phyloP scores from a whole-genome alignment of 2,888 invertebrate genomes.

The Meta bourneti region DNA sequence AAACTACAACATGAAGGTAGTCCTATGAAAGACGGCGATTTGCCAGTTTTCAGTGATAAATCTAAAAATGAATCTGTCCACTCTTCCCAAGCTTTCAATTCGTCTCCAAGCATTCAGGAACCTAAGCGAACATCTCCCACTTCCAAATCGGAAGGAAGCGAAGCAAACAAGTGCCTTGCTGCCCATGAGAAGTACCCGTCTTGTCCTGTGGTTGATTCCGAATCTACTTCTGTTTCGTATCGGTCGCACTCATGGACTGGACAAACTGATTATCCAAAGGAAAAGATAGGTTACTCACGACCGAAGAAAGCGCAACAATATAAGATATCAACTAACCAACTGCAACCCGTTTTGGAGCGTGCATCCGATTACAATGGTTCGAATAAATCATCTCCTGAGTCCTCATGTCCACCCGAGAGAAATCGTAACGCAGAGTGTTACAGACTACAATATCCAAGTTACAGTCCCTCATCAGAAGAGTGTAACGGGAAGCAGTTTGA shows the following conservation, averaged over 20 bases:
- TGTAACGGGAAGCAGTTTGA: constrained; percentile 60
- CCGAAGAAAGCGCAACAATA: constrained; percentile 83
- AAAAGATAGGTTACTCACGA: constrained; percentile 84
- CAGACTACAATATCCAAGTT: constrained; percentile 23
- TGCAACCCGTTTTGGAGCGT: constrained; percentile 87
- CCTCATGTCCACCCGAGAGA: constrained; percentile 11
- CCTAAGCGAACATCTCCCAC: not conserved
- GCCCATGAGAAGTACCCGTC: constrained; percentile 89
- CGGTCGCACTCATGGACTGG: constrained; percentile 88
- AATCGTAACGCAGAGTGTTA: constrained; percentile 22
- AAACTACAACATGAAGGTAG: constrained; percentile 46
- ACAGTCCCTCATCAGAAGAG: constrained; percentile 10
- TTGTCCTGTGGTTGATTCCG: constrained; percentile 86
- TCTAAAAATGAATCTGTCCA: constrained; percentile 31
- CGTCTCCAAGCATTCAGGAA: constrained; percentile 2
- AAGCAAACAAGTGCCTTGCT: constrained; percentile 84
- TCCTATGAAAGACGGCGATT: constrained; percentile 20
- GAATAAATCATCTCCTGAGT: constrained; percentile 78
- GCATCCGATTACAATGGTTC: constrained; percentile 84
- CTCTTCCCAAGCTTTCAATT: constrained; percentile 10
- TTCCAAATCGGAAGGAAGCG: constrained; percentile 35
- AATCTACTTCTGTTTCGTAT: constrained; percentile 82
- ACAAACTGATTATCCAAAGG: constrained; percentile 87
- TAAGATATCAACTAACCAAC: constrained; percentile 85
- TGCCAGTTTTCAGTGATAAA: constrained; percentile 16